Evolutionary conservation across 2,797 vertebrate species (phyloP).

Genomic region (Chelon labrosus): DNA sequence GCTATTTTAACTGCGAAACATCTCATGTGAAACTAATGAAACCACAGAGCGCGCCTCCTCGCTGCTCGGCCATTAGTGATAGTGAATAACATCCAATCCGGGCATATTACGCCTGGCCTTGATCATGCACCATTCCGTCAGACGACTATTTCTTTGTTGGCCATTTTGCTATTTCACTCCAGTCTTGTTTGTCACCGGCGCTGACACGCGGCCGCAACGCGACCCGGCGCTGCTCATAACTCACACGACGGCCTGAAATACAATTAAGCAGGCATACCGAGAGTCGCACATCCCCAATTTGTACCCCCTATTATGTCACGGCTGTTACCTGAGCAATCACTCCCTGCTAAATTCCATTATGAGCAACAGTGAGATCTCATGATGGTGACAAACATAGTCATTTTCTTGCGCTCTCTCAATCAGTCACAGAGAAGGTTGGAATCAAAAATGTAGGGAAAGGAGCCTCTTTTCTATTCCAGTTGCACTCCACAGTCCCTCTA

Average conservation of each 20-base stretch:
- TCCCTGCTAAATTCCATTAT: conserved; percentile 44
- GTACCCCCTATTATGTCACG: conserved; percentile 21
- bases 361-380: conserved; percentile 40
- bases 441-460: conserved; percentile 63
- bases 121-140: conserved; percentile 45
- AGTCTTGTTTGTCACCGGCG: conserved; percentile 33
- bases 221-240: conserved; percentile 22
- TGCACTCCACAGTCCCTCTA: conserved; percentile 76
- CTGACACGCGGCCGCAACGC: neutral
- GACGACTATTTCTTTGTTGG: conserved; percentile 18
- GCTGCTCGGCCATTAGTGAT: conserved; percentile 53
- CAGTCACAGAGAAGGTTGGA: conserved; percentile 53
- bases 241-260: conserved; percentile 20
- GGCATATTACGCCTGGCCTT: conserved; percentile 52
- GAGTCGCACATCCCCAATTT: conserved; percentile 30
- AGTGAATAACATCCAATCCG: conserved; percentile 59
- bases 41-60: conserved; percentile 17
- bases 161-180: conserved; percentile 29
- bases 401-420: conserved; percentile 57
- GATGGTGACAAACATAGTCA: conserved; percentile 53
- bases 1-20: conserved; percentile 30
- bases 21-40: conserved; percentile 54
- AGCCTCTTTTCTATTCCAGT: conserved; percentile 69
- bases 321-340: conserved; percentile 53
- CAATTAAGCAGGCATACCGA: conserved; percentile 38